Conservation (phyloP, 2,888 invertebrate species). For the Eilema caniola region DNA sequence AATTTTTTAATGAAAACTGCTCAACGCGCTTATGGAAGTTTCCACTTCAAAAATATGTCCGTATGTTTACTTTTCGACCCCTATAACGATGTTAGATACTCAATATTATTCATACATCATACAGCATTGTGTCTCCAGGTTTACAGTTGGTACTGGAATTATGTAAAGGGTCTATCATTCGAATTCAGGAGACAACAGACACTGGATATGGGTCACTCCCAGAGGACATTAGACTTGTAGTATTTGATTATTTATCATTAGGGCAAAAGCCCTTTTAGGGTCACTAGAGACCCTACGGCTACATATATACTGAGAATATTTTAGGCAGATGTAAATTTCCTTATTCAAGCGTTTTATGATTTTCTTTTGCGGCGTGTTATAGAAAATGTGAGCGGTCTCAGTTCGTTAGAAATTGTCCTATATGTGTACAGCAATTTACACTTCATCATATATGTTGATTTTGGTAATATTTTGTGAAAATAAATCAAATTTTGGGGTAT, state of each 20-base stretch:
- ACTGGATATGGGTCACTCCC: slow-evolving; percentile 12
- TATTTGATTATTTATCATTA: slow-evolving; percentile 15
- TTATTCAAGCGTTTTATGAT: background rate
- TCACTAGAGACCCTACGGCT: background rate
- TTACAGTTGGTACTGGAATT: background rate
- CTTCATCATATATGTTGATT: background rate
- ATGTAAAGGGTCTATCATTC: slow-evolving; percentile 1
- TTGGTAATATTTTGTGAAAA: no score
- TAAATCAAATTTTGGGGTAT: no score
- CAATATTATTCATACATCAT: no score
- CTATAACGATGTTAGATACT: no score
- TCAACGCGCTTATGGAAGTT: no score
- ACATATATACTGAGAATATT: background rate
- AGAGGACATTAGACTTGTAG: slow-evolving; percentile 28
- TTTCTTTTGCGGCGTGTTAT: background rate
- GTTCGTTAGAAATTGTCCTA: background rate
- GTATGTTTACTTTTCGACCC: background rate
- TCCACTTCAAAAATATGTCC: no score
- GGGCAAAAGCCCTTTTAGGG: background rate
- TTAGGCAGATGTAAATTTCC: background rate
- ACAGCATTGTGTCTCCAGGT: background rate
- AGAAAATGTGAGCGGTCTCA: background rate
- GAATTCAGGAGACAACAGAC: background rate
- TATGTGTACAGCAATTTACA: background rate
- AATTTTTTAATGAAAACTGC: no score